Conservation (phyloP, 1,140 invertebrate genomes). For the Berghia stephanieae region DNA sequence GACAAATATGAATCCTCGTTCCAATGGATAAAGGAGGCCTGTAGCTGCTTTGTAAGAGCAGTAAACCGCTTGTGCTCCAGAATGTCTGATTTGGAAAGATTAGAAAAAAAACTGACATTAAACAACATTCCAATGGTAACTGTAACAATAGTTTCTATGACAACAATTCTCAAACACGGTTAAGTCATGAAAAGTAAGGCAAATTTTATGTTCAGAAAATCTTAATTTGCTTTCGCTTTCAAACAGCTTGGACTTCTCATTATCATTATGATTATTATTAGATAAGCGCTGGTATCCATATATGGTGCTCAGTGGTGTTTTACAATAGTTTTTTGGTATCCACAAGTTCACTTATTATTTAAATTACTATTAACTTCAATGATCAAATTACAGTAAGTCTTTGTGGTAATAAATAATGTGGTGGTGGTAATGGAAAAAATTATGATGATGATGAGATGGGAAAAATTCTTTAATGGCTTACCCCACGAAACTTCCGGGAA, state of each 20-base stretch:
- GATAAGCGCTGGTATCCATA: too few species aligned
- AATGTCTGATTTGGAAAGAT: constrained; percentile 74
- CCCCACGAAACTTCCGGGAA: constrained; percentile 91
- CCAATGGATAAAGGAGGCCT: constrained; percentile 97
- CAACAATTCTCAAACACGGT: too few species aligned
- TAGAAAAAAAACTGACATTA: neutral
- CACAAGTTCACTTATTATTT: too few species aligned
- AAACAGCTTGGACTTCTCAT: neutral
- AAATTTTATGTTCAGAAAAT: neutral
- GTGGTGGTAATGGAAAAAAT: too few species aligned
- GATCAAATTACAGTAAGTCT: too few species aligned
- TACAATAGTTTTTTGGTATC: too few species aligned
- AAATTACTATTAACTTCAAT: too few species aligned
- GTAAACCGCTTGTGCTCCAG: constrained; percentile 88
- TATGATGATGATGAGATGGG: neutral
- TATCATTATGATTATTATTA: neutral
- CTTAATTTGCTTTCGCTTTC: neutral
- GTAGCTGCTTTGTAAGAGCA: constrained; percentile 99
- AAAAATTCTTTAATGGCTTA: constrained; percentile 60
- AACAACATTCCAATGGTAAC: neutral
- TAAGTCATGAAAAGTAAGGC: neutral
- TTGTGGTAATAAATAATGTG: too few species aligned
- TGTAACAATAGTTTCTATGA: neutral
- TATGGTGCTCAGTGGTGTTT: too few species aligned
- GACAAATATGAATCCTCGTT: constrained; percentile 98